Conservation (phyloP, 2,797 vertebrate genomes). For the Steatocranus sp. region DNA sequence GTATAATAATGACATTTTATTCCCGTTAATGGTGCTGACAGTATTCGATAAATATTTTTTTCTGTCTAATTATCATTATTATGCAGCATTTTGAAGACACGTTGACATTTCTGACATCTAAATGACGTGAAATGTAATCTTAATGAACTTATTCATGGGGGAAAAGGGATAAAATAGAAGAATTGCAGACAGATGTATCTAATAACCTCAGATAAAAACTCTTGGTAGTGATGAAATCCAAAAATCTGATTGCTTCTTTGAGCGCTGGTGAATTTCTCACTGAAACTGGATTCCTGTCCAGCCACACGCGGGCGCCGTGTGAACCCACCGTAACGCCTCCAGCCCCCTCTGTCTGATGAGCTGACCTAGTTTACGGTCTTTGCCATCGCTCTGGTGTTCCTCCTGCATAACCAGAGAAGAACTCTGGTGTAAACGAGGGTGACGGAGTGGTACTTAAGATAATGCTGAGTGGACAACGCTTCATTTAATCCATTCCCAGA, state of each 20-base stretch:
- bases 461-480: neutral
- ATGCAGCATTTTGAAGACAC: neutral
- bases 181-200: neutral
- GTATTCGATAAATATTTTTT: neutral
- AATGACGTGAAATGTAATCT: neutral
- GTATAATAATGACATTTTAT: neutral
- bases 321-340: neutral
- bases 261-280: neutral
- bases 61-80: neutral
- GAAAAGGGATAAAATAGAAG: rapidly evolving
- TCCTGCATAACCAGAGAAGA: neutral
- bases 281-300: neutral
- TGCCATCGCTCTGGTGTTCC: neutral
- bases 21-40: neutral
- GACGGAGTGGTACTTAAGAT: slow-evolving; percentile 14
- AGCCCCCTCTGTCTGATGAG: neutral
- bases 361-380: neutral
- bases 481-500: slow-evolving; percentile 23
- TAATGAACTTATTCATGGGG: neutral
- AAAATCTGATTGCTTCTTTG: neutral
- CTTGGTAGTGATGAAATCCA: neutral
- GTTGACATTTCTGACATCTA: neutral
- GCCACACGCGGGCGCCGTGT: neutral
- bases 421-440: neutral
- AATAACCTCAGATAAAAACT: neutral